Evolutionary conservation across 2,797 vertebrate genomes (phyloP).

Genomic region (Poecile montanus): DNA sequence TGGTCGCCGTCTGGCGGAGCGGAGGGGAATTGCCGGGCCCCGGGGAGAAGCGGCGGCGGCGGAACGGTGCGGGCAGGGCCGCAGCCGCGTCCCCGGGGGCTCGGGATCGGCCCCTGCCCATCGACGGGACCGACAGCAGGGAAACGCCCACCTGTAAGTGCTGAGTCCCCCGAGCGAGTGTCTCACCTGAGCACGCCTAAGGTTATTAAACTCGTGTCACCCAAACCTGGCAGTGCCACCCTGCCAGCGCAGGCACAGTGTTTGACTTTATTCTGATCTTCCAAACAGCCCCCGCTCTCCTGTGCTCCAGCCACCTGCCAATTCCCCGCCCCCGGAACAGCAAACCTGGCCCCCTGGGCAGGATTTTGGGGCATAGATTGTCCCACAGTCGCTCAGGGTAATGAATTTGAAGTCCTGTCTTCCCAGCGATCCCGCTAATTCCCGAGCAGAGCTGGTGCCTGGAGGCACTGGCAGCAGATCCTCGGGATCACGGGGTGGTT

Average conservation of each 20-base stretch:
- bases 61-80: fast-evolving
- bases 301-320: not conserved
- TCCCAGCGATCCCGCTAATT: not conserved
- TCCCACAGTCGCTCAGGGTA: too few species aligned
- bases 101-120: not conserved
- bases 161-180: not conserved
- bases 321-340: too few species aligned
- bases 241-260: too few species aligned
- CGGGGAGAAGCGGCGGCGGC: too few species aligned
- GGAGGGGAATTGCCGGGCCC: not conserved
- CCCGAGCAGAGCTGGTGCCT: not conserved
- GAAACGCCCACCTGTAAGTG: not conserved
- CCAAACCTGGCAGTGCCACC: not conserved
- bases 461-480: not conserved
- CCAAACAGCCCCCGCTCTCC: fast-evolving
- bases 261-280: not conserved
- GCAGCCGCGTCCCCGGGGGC: fast-evolving
- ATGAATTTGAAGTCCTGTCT: fast-evolving
- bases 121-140: not conserved
- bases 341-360: not conserved
- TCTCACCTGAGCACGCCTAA: not conserved
- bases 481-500: fast-evolving
- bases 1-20: not conserved
- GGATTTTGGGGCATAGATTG: too few species aligned
- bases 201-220: fast-evolving